Percentiles rank a stretch among this genome's conserved stretches.
phyloP scores from a whole-genome alignment of 2,113 vertebrate genomes.

The Pseudois nayaur region DNA sequence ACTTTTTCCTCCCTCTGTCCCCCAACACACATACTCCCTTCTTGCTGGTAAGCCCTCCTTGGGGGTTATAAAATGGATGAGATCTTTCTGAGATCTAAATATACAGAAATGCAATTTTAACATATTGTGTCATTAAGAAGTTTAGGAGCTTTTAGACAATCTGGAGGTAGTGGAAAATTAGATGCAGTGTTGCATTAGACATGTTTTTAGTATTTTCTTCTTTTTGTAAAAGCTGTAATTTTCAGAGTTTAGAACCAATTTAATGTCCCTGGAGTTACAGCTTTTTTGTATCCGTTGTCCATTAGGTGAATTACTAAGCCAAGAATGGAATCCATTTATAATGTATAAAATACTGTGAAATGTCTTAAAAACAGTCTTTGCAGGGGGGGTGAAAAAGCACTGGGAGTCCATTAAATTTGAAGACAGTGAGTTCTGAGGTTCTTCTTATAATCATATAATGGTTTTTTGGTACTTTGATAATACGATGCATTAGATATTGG shows the following conservation, averaged over 20 bases:
- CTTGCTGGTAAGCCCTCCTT: slow-evolving; percentile 59
- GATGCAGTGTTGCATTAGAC: slow-evolving; percentile 85
- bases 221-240: slow-evolving; percentile 89
- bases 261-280: slow-evolving; percentile 86
- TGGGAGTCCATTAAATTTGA: slow-evolving; percentile 84
- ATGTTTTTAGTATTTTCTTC: slow-evolving; percentile 88
- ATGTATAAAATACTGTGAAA: slow-evolving; percentile 85
- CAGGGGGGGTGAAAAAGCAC: slow-evolving; percentile 71
- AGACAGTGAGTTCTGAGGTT: slow-evolving; percentile 79
- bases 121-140: slow-evolving; percentile 85
- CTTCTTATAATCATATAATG: slow-evolving; percentile 82
- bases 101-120: slow-evolving; percentile 83
- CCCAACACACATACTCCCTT: neutral
- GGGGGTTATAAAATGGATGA: slow-evolving; percentile 73
- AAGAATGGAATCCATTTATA: slow-evolving; percentile 87
- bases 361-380: slow-evolving; percentile 81
- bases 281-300: slow-evolving; percentile 86
- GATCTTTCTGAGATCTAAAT: slow-evolving; percentile 80
- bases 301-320: slow-evolving; percentile 87
- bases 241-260: slow-evolving; percentile 88
- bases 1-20: neutral
- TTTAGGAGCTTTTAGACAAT: slow-evolving; percentile 85
- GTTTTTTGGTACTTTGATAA: slow-evolving; percentile 80
- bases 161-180: slow-evolving; percentile 83
- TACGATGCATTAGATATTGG: slow-evolving; percentile 76